Conservation (phyloP, 2,113 vertebrate genomes). For the Zootoca vivipara region DNA sequence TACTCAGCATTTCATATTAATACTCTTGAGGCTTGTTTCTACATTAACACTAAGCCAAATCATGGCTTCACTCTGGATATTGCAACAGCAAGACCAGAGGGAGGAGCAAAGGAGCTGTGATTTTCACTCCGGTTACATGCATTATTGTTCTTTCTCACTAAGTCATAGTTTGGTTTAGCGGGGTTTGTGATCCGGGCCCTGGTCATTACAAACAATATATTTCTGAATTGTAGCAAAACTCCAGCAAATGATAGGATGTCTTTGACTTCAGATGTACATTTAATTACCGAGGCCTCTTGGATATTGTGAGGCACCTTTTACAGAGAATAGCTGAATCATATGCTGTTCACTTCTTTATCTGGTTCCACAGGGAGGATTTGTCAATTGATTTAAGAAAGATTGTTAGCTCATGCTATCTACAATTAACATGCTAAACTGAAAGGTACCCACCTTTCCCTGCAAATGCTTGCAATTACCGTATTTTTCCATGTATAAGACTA, state of each 20-base stretch:
- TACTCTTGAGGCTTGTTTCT: background rate
- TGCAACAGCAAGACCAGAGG: no score
- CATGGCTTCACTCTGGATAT: no score
- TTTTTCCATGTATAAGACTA: no score
- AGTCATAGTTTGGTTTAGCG: no score
- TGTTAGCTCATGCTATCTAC: conserved; percentile 3
- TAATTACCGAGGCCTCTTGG: background rate
- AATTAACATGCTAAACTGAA: background rate
- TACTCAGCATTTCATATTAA: conserved; percentile 2
- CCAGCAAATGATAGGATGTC: background rate
- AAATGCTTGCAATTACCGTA: conserved; percentile 12
- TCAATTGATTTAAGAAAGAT: background rate
- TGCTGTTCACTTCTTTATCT: background rate
- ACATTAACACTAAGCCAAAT: no score
- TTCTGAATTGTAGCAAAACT: conserved; percentile 7
- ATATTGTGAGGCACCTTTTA: background rate
- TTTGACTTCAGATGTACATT: background rate
- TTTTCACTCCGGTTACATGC: no score
- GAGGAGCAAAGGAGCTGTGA: no score
- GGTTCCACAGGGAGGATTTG: conserved; percentile 12
- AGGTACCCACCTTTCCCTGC: background rate
- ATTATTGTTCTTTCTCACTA: no score
- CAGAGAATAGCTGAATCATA: background rate
- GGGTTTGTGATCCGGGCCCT: no score
- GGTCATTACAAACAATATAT: conserved; percentile 4